A percentile compares a stretch with the other conserved stretches of the same genome.
phyloP scores from a whole-genome alignment of 2,888 invertebrate genomes.

The Pristionchus mayeri region DNA sequence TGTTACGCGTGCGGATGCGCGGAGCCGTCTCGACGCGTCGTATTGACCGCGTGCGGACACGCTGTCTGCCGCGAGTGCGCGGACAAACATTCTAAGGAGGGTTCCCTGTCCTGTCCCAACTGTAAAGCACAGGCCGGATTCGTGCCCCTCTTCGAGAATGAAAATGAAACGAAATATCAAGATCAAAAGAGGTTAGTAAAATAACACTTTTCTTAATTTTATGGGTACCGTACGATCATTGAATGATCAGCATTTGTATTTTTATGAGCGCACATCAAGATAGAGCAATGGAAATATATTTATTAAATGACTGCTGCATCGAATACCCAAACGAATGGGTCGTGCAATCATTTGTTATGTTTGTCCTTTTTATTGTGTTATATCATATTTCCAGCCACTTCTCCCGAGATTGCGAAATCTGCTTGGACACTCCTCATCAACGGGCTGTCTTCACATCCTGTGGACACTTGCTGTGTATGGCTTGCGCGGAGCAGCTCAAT shows the following conservation, averaged over 20 bases:
- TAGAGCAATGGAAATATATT: too few species aligned
- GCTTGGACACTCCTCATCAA: not conserved
- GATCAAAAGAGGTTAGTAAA: too few species aligned
- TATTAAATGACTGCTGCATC: too few species aligned
- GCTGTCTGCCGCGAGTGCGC: constrained; percentile 6
- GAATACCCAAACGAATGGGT: too few species aligned
- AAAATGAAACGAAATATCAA: not conserved
- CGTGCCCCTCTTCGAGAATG: not conserved
- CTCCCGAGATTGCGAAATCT: not conserved
- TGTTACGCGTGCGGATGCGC: not conserved
- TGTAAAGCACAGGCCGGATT: not conserved
- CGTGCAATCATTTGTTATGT: too few species aligned
- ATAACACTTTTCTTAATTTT: too few species aligned
- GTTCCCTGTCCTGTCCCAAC: not conserved
- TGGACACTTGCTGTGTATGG: not conserved
- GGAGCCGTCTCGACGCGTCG: not conserved
- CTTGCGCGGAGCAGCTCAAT: not conserved
- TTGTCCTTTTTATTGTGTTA: too few species aligned
- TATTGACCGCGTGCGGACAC: constrained; percentile 5
- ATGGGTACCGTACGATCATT: too few species aligned
- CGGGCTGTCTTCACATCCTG: not conserved
- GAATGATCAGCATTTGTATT: too few species aligned
- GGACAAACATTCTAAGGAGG: not conserved
- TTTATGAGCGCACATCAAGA: too few species aligned
- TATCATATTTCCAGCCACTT: too few species aligned